Percentiles rank a stretch among this genome's conserved stretches.
Conservation (phyloP, 1,140 invertebrate genomes). For the Paraescarpia echinospica region DNA sequence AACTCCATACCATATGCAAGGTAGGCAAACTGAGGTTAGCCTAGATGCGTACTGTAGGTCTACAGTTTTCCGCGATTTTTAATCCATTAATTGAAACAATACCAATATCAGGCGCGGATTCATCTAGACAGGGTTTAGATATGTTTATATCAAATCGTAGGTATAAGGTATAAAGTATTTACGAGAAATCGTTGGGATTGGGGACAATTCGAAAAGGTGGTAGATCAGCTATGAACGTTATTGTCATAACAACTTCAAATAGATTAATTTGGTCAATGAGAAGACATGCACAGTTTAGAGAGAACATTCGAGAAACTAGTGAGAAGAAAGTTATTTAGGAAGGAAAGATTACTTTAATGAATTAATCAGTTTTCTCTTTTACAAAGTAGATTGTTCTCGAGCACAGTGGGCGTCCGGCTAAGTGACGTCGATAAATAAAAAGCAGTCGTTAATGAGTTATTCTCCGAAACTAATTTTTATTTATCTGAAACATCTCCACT, state of each 20-base stretch:
- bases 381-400: not conserved
- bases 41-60: no score
- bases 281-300: not conserved
- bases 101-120: no score
- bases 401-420: not conserved
- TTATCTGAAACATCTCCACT: not conserved
- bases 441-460: not conserved
- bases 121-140: no score
- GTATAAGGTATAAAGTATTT: no score
- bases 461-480: not conserved
- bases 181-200: no score
- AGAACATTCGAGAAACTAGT: not conserved
- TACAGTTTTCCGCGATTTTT: no score
- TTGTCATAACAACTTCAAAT: not conserved
- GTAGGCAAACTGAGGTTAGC: no score
- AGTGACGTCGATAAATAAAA: not conserved
- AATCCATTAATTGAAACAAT: no score
- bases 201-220: no score
- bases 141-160: no score
- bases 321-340: not conserved
- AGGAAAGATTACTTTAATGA: not conserved
- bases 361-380: not conserved
- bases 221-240: not conserved
- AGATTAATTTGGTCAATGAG: not conserved
- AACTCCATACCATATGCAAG: no score